Evolutionary conservation across 2,797 vertebrate genomes (phyloP), one percentile per base, ranked within the genome.

Genomic region (Gallinago solitaria): DNA sequence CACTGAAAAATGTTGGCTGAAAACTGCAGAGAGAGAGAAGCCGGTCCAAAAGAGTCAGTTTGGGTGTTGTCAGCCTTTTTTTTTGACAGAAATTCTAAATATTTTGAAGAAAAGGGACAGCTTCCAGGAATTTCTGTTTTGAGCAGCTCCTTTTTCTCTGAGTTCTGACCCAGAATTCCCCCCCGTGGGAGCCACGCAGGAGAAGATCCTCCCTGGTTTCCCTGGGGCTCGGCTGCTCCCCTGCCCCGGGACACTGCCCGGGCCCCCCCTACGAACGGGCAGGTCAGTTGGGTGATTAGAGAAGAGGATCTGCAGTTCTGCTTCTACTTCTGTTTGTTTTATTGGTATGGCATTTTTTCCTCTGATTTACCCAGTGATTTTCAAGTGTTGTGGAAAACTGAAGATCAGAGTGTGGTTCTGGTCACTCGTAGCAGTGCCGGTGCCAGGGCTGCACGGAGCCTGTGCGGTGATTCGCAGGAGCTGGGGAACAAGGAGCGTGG

Each of bases 111-210:
- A 92, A 91, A 53, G 45, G 87, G 48, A 75, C 68, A 71, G 75
- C 61, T 77, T 82, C 63, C 92, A 91, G 83, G 79, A 78, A 81
- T 69, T 73, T 71, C 35, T 78, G 41, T 54, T 89, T 79, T n/a
- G 76, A 13, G 27, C 47, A 61, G 45, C 64, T 88, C 70, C 5
- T 0, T 37, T 23, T 71, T 43, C 69, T 30, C 4, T 11, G 60
- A 21, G 59, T 81, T 89, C 59, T 92, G 87, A 84, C 91, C 87
- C 73, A n/a, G 65, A 81, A 77, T 67, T 77, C n/a, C 47, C 19
- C 1, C 0, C 12, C 0, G 12, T 0, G 2, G 25, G n/a, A 51
- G 18, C 12, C 2, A 0, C 0, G 2, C 6, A 5, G 57, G 37
- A 53, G 28, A 33, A 63, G 18, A 35, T 30, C 60, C 60, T 25